These are phyloP conservation scores for Onychorhynchus coronatus DNA, from an alignment of 2,113 vertebrate species.

Conservation along the genomic window DNA sequence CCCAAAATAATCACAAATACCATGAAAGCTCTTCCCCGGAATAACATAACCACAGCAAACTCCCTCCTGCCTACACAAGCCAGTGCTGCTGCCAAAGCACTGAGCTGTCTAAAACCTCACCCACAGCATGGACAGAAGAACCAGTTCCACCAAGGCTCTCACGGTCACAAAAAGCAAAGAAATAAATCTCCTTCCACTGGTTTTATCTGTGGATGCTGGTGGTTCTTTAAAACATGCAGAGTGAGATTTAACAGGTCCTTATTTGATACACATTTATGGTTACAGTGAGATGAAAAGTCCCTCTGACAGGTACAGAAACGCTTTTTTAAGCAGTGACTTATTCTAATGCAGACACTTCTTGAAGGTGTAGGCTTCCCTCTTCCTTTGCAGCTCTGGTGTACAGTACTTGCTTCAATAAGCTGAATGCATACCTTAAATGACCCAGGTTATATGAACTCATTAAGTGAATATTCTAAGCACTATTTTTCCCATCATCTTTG, in stretches of 20 bases:
- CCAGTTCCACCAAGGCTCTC: not conserved
- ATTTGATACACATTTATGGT: not conserved
- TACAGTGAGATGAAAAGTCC: not conserved
- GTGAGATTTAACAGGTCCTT: not conserved
- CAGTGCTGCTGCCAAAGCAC: not conserved
- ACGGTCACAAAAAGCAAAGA: not conserved
- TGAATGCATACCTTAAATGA: not conserved
- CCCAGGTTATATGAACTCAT: not conserved
- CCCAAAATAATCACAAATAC: not conserved
- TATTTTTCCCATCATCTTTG: not conserved
- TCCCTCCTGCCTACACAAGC: not conserved
- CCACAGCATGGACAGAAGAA: not conserved
- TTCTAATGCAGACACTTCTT: not conserved
- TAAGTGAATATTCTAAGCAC: not conserved
- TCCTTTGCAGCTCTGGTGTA: not conserved
- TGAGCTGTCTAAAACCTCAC: not conserved
- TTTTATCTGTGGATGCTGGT: not conserved
- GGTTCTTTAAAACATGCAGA: not conserved
- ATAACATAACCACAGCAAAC: not conserved
- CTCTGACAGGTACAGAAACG: not conserved
- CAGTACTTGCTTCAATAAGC: not conserved
- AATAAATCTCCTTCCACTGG: not conserved
- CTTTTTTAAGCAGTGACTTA: not conserved
- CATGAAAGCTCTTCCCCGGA: fast-evolving
- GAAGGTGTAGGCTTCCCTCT: not conserved